Conservation (phyloP, 2,888 invertebrate genomes). For the Allygus modestus region DNA sequence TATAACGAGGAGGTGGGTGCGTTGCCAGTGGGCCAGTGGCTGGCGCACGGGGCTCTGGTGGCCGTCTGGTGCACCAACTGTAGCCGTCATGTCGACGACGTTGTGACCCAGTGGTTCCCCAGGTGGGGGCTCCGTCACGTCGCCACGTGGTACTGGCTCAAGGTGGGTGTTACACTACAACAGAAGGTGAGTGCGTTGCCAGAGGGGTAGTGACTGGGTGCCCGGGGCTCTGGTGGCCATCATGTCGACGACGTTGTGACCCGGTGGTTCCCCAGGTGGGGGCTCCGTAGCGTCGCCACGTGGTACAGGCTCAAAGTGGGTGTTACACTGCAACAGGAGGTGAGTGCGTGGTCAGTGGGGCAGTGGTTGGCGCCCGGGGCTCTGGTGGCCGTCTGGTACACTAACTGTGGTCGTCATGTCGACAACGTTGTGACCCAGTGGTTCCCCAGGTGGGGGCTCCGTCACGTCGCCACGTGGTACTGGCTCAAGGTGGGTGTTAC, state of each 20-base stretch:
- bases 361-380: conserved; percentile 80
- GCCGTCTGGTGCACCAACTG: conserved; percentile 97
- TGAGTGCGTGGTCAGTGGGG: conserved; percentile 84
- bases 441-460: conserved; percentile 88
- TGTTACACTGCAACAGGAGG: conserved; percentile 76
- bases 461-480: conserved; percentile 85
- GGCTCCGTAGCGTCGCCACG: conserved; percentile 82
- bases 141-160: conserved; percentile 93
- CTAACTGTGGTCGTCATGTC: conserved; percentile 87
- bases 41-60: conserved; percentile 82
- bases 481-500: conserved; percentile 87
- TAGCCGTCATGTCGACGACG: conserved; percentile 81
- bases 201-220: conserved; percentile 79
- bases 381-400: conserved; percentile 93
- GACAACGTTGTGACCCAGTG: conserved; percentile 83
- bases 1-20: conserved; percentile 84
- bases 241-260: conserved; percentile 83
- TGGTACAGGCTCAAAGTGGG: conserved; percentile 94
- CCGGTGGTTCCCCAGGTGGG: conserved; percentile 89
- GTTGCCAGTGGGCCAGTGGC: conserved; percentile 83
- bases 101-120: conserved; percentile 86
- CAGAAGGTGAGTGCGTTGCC: conserved; percentile 85
- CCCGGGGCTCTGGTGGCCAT: conserved; percentile 84
- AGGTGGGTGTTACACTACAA: conserved; percentile 77
- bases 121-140: conserved; percentile 85